Evolutionary conservation across 2,797 vertebrate species (phyloP).

Genomic region (Myotis planiceps): DNA sequence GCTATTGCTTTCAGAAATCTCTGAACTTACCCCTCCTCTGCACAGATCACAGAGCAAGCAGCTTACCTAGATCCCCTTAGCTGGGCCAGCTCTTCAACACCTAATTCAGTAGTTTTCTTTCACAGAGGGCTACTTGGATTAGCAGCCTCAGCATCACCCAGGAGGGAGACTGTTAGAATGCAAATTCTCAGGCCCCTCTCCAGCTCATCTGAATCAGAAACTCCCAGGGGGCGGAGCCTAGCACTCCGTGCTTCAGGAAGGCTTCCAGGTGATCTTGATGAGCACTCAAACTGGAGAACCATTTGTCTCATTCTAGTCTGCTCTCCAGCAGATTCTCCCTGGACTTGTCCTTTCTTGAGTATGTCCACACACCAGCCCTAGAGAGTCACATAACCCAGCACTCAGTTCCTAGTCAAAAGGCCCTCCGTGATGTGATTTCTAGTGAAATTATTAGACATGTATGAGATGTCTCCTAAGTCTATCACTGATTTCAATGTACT

Average conservation of each 20-base stretch:
- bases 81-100: neutral
- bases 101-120: neutral
- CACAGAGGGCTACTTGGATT: neutral
- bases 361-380: neutral
- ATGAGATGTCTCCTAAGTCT: neutral
- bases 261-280: neutral
- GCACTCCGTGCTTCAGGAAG: neutral
- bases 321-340: neutral
- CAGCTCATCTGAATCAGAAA: neutral
- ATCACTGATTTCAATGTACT: conserved; percentile 29
- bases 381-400: neutral
- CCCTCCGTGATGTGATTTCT: neutral
- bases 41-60: conserved; percentile 13
- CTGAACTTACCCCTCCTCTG: neutral
- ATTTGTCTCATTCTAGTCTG: neutral
- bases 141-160: neutral
- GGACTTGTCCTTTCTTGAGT: neutral
- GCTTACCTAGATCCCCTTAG: neutral
- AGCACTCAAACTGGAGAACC: neutral
- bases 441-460: neutral
- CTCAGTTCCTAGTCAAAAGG: neutral
- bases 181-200: neutral
- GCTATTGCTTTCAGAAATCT: neutral
- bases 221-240: neutral
- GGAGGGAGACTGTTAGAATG: neutral